phyloP scores from a whole-genome alignment of 2,797 vertebrate species.

The Odontamblyopus lacepedii region DNA sequence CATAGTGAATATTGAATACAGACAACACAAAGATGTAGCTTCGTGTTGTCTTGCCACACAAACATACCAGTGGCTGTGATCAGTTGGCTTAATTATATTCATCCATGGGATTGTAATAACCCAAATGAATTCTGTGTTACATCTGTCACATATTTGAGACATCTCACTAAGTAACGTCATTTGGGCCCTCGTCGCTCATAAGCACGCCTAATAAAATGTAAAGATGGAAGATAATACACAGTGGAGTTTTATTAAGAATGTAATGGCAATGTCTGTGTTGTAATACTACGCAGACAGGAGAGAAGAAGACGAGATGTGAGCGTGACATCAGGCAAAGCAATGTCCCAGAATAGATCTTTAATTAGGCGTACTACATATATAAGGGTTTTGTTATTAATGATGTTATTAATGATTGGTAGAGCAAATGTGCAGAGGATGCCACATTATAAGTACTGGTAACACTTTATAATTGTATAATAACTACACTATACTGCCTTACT shows the following conservation, averaged over 20 bases:
- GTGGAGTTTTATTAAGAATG: slow-evolving; percentile 71
- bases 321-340: slow-evolving; percentile 68
- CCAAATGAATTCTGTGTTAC: slow-evolving; percentile 56
- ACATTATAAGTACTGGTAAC: slow-evolving; percentile 58
- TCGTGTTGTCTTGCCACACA: neutral
- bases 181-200: slow-evolving; percentile 59
- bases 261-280: slow-evolving; percentile 57
- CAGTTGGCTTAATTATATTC: slow-evolving; percentile 45
- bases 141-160: slow-evolving; percentile 60
- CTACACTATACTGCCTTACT: too few species aligned
- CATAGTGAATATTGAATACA: neutral
- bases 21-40: neutral
- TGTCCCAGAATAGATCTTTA: slow-evolving; percentile 64
- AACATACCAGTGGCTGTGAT: slow-evolving; percentile 29
- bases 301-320: slow-evolving; percentile 52
- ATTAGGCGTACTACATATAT: slow-evolving; percentile 55
- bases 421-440: slow-evolving; percentile 72
- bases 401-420: slow-evolving; percentile 18
- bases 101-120: slow-evolving; percentile 35
- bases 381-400: slow-evolving; percentile 68
- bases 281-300: slow-evolving; percentile 48
- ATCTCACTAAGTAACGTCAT: slow-evolving; percentile 66
- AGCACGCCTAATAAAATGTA: slow-evolving; percentile 72
- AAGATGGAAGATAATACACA: slow-evolving; percentile 70
- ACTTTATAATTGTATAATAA: too few species aligned